Conservation (phyloP, 1,140 invertebrate genomes). For the Pantala flavescens region DNA sequence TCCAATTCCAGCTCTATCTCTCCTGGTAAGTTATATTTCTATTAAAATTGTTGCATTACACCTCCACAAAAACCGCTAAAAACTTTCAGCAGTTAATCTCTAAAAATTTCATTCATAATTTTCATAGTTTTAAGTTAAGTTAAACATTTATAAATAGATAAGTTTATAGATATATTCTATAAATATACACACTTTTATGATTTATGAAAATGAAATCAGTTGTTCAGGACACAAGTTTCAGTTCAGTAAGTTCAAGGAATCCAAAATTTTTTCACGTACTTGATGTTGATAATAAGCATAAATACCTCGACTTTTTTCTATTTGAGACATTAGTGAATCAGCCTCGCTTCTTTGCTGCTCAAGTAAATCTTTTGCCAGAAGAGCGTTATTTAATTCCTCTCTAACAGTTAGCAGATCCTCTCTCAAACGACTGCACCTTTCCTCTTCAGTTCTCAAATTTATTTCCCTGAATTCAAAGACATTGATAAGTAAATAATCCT, state of each 20-base stretch:
- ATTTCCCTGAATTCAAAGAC: slow-evolving; percentile 31
- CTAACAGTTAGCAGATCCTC: slow-evolving; percentile 60
- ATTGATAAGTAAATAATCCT: background rate
- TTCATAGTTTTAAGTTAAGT: background rate
- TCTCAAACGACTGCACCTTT: slow-evolving; percentile 58
- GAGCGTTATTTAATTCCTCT: slow-evolving; percentile 63
- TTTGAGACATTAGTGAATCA: slow-evolving; percentile 54
- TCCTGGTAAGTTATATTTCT: slow-evolving; percentile 33
- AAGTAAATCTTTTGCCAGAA: slow-evolving; percentile 58
- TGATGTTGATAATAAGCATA: slow-evolving; percentile 11
- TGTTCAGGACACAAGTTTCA: no score
- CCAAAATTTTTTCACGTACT: no score
- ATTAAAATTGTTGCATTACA: slow-evolving; percentile 20
- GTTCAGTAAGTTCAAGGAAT: no score
- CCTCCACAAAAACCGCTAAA: background rate
- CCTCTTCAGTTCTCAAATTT: slow-evolving; percentile 54
- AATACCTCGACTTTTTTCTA: slow-evolving; percentile 64
- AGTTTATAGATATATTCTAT: no score
- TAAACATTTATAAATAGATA: background rate
- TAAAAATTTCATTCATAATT: background rate
- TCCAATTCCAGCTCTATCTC: slow-evolving; percentile 68
- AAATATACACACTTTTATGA: no score
- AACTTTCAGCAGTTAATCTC: background rate
- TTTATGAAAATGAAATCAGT: no score
- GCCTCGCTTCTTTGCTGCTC: slow-evolving; percentile 69